Evolutionary conservation across 2,888 invertebrate genomes (phyloP).

Genomic region (Alitta virens): DNA sequence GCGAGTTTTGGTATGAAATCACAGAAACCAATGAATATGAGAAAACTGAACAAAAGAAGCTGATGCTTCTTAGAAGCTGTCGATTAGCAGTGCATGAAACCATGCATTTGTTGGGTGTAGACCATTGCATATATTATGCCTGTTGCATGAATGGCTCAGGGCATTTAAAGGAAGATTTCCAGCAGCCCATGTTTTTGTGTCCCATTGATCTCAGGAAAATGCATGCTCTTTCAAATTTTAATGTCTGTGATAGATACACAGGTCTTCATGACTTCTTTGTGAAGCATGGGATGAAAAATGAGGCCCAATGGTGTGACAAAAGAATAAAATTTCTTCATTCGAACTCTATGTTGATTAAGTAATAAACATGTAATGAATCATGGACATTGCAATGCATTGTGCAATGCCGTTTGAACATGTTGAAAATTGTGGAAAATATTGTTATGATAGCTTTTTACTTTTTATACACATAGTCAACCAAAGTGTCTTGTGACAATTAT

Average conservation of each 20-base stretch:
- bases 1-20: conserved; percentile 42
- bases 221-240: conserved; percentile 41
- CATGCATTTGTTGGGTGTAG: conserved; percentile 48
- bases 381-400: no score
- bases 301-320: conserved; percentile 5
- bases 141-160: conserved; percentile 55
- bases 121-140: conserved; percentile 48
- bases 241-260: conserved; percentile 38
- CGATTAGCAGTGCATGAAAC: conserved; percentile 51
- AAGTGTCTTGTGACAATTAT: no score
- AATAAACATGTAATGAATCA: no score
- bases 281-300: conserved; percentile 5
- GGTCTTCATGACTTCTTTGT: conserved; percentile 22
- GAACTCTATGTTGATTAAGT: no score
- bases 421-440: no score
- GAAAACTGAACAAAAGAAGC: conserved; percentile 23
- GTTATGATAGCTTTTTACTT: no score
- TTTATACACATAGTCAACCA: no score
- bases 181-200: conserved; percentile 51
- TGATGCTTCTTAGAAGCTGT: conserved; percentile 45
- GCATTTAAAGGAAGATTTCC: conserved; percentile 49
- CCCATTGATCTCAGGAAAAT: conserved; percentile 50
- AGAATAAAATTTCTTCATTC: neutral
- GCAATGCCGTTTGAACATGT: no score
- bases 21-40: neutral